Conservation (phyloP, 2,888 invertebrate species). For the Margaritifera margaritifera region DNA sequence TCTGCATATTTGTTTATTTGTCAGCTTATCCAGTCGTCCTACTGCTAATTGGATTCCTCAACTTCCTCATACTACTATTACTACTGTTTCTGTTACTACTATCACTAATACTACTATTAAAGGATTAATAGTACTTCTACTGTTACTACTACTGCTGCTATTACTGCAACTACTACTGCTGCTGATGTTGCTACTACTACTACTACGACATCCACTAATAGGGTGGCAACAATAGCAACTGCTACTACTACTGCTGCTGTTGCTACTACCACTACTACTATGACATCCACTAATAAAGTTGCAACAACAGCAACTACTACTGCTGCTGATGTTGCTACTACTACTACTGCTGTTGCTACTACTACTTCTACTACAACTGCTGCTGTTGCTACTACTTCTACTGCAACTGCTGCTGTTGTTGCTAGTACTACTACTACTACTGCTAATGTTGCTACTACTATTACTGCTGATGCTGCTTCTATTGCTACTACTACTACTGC, state of each 20-base stretch:
- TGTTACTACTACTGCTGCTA: constrained; percentile 10
- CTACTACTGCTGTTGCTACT: too few relatives aligned
- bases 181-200: constrained; percentile 11
- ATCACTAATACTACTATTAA: constrained; percentile 14
- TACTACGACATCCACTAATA: too few relatives aligned
- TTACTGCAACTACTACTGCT: constrained; percentile 13
- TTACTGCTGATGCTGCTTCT: constrained; percentile 6
- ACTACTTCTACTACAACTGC: neutral
- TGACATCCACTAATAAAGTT: neutral
- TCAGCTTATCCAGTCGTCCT: too few relatives aligned
- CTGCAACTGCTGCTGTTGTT: constrained; percentile 10
- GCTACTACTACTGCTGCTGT: constrained; percentile 5
- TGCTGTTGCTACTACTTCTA: constrained; percentile 13
- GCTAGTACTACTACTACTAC: constrained; percentile 9
- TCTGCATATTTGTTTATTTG: too few relatives aligned
- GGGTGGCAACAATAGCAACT: too few relatives aligned
- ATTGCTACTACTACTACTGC: constrained; percentile 12
- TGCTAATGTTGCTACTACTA: constrained; percentile 12
- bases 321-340: neutral
- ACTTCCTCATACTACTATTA: constrained; percentile 5
- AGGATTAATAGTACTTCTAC: constrained; percentile 18
- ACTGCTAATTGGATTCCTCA: too few relatives aligned
- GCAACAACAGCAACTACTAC: constrained; percentile 1
- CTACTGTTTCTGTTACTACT: constrained; percentile 10
- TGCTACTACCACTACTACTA: constrained; percentile 7